These are phyloP conservation scores for Myrmophylax atrothorax DNA, from an alignment of 2,113 vertebrate species.

Conservation along the genomic window DNA sequence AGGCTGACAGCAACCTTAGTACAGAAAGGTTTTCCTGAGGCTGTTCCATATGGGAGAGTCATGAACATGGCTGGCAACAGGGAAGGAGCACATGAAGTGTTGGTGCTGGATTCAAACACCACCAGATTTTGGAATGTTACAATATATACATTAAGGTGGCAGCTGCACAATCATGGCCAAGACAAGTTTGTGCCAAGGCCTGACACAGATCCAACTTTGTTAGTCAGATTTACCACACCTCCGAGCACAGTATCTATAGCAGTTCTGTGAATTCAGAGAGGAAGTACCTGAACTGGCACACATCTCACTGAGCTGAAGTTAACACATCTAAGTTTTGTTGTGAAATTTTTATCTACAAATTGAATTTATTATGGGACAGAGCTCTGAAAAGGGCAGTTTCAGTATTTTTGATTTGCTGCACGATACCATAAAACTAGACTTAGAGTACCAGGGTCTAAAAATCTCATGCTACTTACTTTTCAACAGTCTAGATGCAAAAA, in stretches of 20 bases:
- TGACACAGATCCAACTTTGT: background rate
- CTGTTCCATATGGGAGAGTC: background rate
- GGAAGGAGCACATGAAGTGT: background rate
- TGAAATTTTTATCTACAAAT: background rate
- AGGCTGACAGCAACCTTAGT: background rate
- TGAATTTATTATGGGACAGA: background rate
- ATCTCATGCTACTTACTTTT: background rate
- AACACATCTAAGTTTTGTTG: background rate
- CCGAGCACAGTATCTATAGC: rapidly evolving
- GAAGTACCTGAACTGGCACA: background rate
- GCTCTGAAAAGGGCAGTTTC: background rate
- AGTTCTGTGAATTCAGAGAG: background rate
- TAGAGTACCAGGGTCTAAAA: background rate
- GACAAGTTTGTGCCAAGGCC: background rate
- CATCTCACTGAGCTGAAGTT: background rate
- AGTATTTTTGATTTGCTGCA: background rate
- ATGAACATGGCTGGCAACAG: background rate
- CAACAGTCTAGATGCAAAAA: background rate
- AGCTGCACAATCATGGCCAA: background rate
- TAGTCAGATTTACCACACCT: background rate
- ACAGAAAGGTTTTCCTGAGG: background rate
- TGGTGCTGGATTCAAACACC: background rate
- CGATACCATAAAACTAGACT: background rate
- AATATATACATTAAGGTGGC: background rate
- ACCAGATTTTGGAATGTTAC: background rate